Evolutionary conservation across 2,113 vertebrate genomes (phyloP), one percentile per base, ranked within the genome.

Genomic region (Thomomys bottae): DNA sequence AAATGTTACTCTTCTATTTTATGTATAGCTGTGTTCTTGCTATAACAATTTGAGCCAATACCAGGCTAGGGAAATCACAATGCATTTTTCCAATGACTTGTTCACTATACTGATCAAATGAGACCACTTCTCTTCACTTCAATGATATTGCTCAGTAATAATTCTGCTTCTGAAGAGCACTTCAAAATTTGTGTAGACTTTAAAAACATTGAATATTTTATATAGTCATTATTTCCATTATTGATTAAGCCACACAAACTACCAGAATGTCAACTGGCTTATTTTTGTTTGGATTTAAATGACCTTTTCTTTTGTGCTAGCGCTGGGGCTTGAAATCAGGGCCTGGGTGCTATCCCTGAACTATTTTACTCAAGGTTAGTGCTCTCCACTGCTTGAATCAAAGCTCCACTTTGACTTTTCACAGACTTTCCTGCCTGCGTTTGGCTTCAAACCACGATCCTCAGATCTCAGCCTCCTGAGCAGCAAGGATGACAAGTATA

Each of bases 241-340:
- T 3, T 67, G 63, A 72, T 24, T 83, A 88, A 64, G 15, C 64
- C 45, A 91, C 17, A 88, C 75, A 90, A 85, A 72, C 14, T 80
- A 94, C 6, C 70, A 4, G 30, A 76, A 28, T 82, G 45, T 90
- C 68, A 66, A 49, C 23, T 80, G 30, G 38, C 2, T 54, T 36
- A 80, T 88, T 84, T 87, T 87, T 90, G 17, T 85, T 88, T 94
- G 61, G 8, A 26, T 76, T 90, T 42, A 77, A 88, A 87, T 32
- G 4, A 18, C 73, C 45, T 49, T 54, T 12, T 54, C 4, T 18
- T 54, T 54, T 54, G 15, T 54, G 49, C 49, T 54, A 15, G 49
- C 49, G 14, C 14, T 54, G 49, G 15, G 49, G 49, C 49, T 54
- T 54, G 17, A 54, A 54, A 12, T 54, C 49, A 54, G 49, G 49